Conservation (phyloP, 2,888 invertebrate species). For the Euzophera pinguis region DNA sequence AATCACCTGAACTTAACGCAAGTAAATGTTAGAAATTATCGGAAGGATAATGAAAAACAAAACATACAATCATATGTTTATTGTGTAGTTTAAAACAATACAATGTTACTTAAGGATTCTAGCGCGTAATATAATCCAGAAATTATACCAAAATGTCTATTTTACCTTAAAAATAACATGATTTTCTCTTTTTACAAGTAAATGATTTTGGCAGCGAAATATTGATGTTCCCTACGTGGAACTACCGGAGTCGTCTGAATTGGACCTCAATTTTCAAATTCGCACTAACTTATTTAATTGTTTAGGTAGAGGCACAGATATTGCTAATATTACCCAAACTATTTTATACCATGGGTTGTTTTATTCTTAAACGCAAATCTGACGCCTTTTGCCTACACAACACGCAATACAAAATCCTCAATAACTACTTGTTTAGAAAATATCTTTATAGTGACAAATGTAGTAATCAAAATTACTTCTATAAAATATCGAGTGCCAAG, state of each 20-base stretch:
- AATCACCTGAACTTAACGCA: conserved; percentile 48
- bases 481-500: no score
- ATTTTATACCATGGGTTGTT: neutral
- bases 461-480: neutral
- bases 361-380: conserved; percentile 12
- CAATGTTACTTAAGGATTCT: conserved; percentile 74
- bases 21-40: conserved; percentile 25
- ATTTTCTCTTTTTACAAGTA: conserved; percentile 63
- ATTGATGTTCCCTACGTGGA: conserved; percentile 46
- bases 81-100: conserved; percentile 72
- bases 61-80: conserved; percentile 59
- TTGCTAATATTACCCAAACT: neutral
- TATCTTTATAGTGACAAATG: conserved; percentile 12
- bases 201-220: conserved; percentile 52
- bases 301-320: conserved; percentile 30
- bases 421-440: conserved; percentile 20
- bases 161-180: conserved; percentile 71
- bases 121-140: conserved; percentile 73
- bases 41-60: conserved; percentile 13
- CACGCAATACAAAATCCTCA: conserved; percentile 44
- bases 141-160: conserved; percentile 64
- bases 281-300: conserved; percentile 59
- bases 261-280: conserved; percentile 75
- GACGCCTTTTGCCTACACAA: conserved; percentile 31
- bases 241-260: conserved; percentile 69